Evolutionary conservation across 1,140 invertebrate genomes (phyloP).

Genomic region (Camponotus floridanus): DNA sequence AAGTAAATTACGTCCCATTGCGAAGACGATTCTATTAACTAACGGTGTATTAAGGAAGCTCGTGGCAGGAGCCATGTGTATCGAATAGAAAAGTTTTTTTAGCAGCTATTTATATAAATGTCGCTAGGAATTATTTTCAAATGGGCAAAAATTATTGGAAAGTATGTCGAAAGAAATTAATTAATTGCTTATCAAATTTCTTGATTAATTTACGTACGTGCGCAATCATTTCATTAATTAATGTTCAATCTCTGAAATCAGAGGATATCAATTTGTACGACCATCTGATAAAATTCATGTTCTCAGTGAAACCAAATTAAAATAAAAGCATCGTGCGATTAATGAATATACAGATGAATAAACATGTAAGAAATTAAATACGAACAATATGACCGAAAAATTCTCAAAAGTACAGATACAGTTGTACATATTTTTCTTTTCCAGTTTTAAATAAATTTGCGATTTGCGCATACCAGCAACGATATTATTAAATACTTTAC

Average conservation of each 20-base stretch:
- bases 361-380: neutral
- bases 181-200: neutral
- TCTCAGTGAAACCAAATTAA: neutral
- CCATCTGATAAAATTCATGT: neutral
- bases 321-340: neutral
- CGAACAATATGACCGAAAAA: neutral
- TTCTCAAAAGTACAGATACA: neutral
- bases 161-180: neutral
- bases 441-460: neutral
- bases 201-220: too few relatives aligned
- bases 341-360: neutral
- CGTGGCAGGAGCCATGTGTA: too few relatives aligned
- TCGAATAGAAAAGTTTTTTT: neutral
- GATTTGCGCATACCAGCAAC: neutral
- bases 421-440: neutral
- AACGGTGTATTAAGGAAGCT: constrained; percentile 8
- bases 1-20: constrained; percentile 20
- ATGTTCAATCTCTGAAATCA: neutral
- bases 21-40: constrained; percentile 11
- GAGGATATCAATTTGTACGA: neutral
- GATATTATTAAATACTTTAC: too few relatives aligned
- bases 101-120: constrained; percentile 6
- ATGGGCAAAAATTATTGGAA: neutral
- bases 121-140: neutral
- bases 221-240: neutral